Base-by-base conservation (phyloP, 2,113 vertebrate genomes). In the Pleuronectes platessa region DNA sequence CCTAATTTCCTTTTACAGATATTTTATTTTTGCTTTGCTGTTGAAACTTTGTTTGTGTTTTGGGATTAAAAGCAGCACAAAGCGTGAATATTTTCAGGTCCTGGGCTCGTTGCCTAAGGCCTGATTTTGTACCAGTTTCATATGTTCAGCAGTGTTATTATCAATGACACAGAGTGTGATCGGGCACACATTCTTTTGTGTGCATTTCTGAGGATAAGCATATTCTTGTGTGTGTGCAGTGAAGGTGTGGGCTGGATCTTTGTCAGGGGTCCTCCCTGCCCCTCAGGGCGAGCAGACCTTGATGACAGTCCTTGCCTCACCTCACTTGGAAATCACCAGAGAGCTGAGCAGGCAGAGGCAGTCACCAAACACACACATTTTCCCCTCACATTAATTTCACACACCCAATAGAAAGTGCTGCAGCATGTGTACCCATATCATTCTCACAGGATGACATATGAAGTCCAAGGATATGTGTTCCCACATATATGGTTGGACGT, bases 231-330 rank as follows among this genome's bases (percentile, higher is more conserved):
- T 31, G 37, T 24, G 4, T 40, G 24, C 42, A 14, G 45, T 42
- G 47, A 47, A 47, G 24, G 9, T 37, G 27, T 61, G 45, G 58
- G 27, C 56, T 65, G 59, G 51, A 72, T 12, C 40, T 13, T 42
- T 78, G n/a, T 70, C 68, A 70, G 68, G 53, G 47, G 54, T 79
- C 26, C 3, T 81, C 49, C 40, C 17, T 51, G 47, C 5, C 9
- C 81, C 75, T 88, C 26, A 2, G 71, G 81, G 68, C 58, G 35
- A 71, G 56, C 40, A 55, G 84, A 81, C 71, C 60, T 70, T 40
- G 61, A 58, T 79, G 83, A 78, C 63, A 2, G 6, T 62, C 24
- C 2, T 60, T 17, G 15, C 75, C 23, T 75, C 58, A 74, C 26
- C 27, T 51, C 9, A 5, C 37, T 59, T 65, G 71, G 49, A 61